Conservation (phyloP, 2,797 vertebrate species). For the Cheirogaleus major region DNA sequence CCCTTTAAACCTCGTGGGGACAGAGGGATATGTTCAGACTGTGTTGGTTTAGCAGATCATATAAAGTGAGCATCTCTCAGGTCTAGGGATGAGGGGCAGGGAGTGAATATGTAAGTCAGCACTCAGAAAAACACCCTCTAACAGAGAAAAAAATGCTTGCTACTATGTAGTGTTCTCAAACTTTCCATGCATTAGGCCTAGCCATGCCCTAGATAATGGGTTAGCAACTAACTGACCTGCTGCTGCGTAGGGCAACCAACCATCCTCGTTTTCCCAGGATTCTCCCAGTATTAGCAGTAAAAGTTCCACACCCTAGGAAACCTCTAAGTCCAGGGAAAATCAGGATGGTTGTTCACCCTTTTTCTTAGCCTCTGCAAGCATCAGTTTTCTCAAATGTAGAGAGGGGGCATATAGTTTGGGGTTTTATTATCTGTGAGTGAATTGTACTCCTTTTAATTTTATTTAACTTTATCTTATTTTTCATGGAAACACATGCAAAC, state of each 20-base stretch:
- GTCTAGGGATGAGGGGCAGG: neutral
- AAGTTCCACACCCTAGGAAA: neutral
- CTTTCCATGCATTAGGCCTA: neutral
- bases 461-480: neutral
- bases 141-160: neutral
- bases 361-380: neutral
- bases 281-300: neutral
- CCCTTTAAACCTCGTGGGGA: neutral
- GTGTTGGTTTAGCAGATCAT: neutral
- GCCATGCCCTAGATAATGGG: neutral
- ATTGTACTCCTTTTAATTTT: neutral
- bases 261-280: neutral
- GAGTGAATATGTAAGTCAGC: neutral
- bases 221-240: too few relatives aligned
- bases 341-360: neutral
- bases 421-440: neutral
- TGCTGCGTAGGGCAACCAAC: neutral
- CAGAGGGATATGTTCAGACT: neutral
- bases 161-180: neutral
- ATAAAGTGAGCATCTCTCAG: neutral
- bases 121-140: neutral
- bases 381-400: neutral
- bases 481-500: neutral
- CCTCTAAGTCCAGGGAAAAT: neutral
- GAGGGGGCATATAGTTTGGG: neutral